Evolutionary conservation across 37 sponge, comb jelly and placozoan genomes (phyloP), one percentile per base, ranked within the genome.

Genomic region (Ianthella basta): DNA sequence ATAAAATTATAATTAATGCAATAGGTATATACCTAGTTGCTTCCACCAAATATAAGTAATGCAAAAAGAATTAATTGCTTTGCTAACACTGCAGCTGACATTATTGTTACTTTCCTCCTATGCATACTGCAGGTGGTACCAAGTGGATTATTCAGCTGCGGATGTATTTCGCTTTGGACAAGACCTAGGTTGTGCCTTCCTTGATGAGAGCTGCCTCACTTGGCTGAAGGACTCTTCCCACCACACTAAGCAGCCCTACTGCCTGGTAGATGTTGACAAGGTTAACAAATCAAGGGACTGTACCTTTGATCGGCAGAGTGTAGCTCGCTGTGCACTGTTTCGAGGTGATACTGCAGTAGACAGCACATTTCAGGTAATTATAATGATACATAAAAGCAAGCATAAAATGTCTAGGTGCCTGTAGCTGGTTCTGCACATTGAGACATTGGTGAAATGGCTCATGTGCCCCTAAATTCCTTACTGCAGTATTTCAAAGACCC

Each of bases 71-170:
- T n/a, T n/a, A n/a, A n/a, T n/a, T n/a, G n/a, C n/a, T n/a, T n/a
- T n/a, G n/a, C n/a, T n/a, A n/a, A n/a, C n/a, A n/a, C n/a, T n/a
- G n/a, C n/a, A n/a, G n/a, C n/a, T n/a, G n/a, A n/a, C n/a, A n/a
- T n/a, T n/a, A n/a, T n/a, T n/a, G n/a, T n/a, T n/a, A n/a, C n/a
- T n/a, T n/a, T n/a, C n/a, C n/a, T n/a, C n/a, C n/a, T n/a, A n/a
- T n/a, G n/a, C n/a, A n/a, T n/a, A 8, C 8, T 77, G 20, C 55
- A 91, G 91, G 19, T 92, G 92, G 92, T 92, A 92, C 63, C 20
- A 21, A 16, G 92, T 89, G 30, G 83, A 92, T 79, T 92, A 86
- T 57, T 78, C 67, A 15, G 44, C 37, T n/a, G 92, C 92, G 18
- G 84, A 85, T 29, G 34, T 35, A 4, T 61, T 61, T 27, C 29